Conservation (phyloP, 2,797 vertebrate species). For the Clamator glandarius region DNA sequence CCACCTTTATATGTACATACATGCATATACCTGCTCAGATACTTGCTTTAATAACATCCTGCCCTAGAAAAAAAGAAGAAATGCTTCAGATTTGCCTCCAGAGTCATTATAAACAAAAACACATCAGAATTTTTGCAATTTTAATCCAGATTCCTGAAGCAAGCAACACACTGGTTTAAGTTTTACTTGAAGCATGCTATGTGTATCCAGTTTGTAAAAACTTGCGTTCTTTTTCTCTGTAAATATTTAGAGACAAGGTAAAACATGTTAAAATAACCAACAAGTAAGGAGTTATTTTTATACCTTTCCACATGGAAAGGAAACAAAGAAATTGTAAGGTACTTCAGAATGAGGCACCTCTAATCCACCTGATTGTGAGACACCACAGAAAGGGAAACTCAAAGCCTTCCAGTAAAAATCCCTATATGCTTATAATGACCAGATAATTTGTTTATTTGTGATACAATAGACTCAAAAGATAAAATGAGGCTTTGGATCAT, state of each 20-base stretch:
- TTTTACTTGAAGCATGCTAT: neutral
- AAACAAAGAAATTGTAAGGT: neutral
- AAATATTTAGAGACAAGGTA: neutral
- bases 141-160: neutral
- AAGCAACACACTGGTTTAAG: neutral
- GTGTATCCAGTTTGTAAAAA: neutral
- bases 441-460: fast-evolving
- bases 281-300: neutral
- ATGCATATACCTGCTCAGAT: neutral
- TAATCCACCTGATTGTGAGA: neutral
- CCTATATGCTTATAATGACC: fast-evolving
- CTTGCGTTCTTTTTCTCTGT: neutral
- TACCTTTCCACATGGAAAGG: neutral
- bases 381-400: neutral
- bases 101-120: neutral
- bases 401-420: neutral
- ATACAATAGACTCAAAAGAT: neutral
- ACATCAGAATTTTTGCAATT: neutral
- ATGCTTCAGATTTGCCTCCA: neutral
- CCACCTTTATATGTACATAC: neutral
- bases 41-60: neutral
- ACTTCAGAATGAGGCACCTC: neutral
- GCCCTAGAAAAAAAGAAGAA: neutral
- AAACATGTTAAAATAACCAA: neutral
- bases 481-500: neutral